phyloP scores from a whole-genome alignment of 23 tunicate species.

The Oikopleura dioica region DNA sequence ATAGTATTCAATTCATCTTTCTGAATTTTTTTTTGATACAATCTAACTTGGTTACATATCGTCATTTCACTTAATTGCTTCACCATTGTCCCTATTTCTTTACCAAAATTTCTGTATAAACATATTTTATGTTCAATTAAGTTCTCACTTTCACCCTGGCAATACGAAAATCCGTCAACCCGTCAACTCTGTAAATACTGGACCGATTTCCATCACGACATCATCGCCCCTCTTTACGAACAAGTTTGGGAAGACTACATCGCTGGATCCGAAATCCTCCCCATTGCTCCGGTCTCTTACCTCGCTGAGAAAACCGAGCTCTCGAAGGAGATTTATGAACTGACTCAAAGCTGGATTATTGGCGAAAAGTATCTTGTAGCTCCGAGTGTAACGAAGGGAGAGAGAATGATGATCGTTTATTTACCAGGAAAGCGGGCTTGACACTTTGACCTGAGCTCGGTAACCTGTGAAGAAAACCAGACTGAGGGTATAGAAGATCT shows the following conservation, averaged over 20 bases:
- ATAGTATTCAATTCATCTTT: too few species aligned
- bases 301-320: not conserved
- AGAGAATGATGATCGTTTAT: not conserved
- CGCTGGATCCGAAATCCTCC: not conserved
- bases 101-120: too few species aligned
- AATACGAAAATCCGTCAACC: not conserved
- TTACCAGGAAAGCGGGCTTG: not conserved
- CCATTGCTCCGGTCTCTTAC: not conserved
- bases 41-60: too few species aligned
- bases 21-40: too few species aligned
- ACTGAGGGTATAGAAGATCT: too few species aligned
- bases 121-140: too few species aligned
- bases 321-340: not conserved
- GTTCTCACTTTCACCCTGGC: slow-evolving; percentile 12
- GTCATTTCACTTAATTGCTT: too few species aligned
- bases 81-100: too few species aligned
- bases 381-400: not conserved
- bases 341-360: not conserved
- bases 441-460: not conserved
- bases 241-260: not conserved
- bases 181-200: not conserved
- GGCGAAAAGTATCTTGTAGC: not conserved
- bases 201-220: slow-evolving; percentile 8
- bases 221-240: not conserved
- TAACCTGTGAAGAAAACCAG: not conserved